Percentiles rank a stretch among this genome's conserved stretches.
These are phyloP conservation scores for Holacanthus passer DNA, from an alignment of 2,113 vertebrate genomes.

Conservation along the genomic window DNA sequence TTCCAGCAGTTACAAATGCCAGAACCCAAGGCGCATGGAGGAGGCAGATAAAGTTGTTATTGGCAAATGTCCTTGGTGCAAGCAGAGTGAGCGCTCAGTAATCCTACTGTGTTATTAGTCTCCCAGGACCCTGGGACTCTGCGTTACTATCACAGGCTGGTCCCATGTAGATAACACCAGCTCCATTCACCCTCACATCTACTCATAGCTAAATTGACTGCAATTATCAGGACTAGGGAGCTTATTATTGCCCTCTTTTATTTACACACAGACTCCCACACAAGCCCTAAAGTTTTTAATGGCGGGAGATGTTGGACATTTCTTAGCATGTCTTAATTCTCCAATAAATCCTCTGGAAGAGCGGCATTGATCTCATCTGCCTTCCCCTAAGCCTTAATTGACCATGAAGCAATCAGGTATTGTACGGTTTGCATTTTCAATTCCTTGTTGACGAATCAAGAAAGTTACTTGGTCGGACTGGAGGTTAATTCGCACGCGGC, in stretches of 20 bases:
- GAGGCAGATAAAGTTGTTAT: slow-evolving; percentile 95
- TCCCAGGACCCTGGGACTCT: slow-evolving; percentile 88
- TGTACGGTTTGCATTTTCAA: slow-evolving; percentile 65
- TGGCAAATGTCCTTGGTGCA: slow-evolving; percentile 91
- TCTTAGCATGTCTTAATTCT: slow-evolving; percentile 65
- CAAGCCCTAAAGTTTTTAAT: slow-evolving; percentile 68
- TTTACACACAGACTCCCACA: slow-evolving; percentile 67
- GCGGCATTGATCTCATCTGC: slow-evolving; percentile 64
- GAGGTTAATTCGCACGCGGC: slow-evolving; percentile 11
- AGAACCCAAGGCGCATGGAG: slow-evolving; percentile 87
- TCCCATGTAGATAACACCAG: slow-evolving; percentile 90
- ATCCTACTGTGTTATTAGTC: slow-evolving; percentile 92
- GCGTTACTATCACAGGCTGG: slow-evolving; percentile 91
- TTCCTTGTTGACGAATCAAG: slow-evolving; percentile 48
- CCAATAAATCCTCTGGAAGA: slow-evolving; percentile 63
- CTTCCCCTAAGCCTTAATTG: slow-evolving; percentile 72
- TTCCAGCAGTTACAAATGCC: slow-evolving; percentile 88
- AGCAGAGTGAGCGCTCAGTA: slow-evolving; percentile 86
- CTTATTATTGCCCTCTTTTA: slow-evolving; percentile 83
- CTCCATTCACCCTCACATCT: slow-evolving; percentile 84
- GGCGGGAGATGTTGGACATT: slow-evolving; percentile 65
- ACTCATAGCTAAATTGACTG: slow-evolving; percentile 86
- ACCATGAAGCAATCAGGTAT: slow-evolving; percentile 70
- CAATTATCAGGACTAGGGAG: slow-evolving; percentile 83
- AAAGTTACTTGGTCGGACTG: slow-evolving; percentile 51